Evolutionary conservation across 2,888 invertebrate species (phyloP).

Genomic region (Drosophila kuntzei): DNA sequence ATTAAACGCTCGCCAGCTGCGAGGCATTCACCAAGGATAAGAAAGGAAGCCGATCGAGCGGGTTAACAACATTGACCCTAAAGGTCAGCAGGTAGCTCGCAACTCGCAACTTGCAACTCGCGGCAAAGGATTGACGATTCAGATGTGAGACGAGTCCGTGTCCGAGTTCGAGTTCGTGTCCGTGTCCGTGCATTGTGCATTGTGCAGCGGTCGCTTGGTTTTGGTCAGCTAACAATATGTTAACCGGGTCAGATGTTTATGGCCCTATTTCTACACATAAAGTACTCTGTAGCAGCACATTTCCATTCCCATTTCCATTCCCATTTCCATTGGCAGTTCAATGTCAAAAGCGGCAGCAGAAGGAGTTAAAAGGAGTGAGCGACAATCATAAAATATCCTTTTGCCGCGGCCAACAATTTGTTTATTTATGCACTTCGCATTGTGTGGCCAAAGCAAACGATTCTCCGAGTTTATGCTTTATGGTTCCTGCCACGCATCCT

Average conservation of each 20-base stretch:
- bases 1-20: constrained; percentile 63
- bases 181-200: constrained; percentile 6
- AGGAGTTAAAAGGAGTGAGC: constrained; percentile 65
- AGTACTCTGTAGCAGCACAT: too few species aligned
- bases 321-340: constrained; percentile 25
- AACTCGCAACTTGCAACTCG: neutral
- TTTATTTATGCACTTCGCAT: constrained; percentile 76
- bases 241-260: constrained; percentile 65
- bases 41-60: constrained; percentile 22
- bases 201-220: constrained; percentile 32
- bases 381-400: constrained; percentile 48
- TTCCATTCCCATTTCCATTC: neutral
- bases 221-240: constrained; percentile 59
- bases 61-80: constrained; percentile 16
- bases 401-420: constrained; percentile 46
- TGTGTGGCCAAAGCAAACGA: constrained; percentile 71
- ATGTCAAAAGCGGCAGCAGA: constrained; percentile 44
- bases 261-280: constrained; percentile 28
- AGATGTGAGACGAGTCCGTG: neutral
- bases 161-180: neutral
- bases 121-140: constrained; percentile 8
- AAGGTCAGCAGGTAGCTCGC: constrained; percentile 29
- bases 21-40: constrained; percentile 3
- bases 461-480: constrained; percentile 38
- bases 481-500: constrained; percentile 24